Conservation (phyloP, 2,888 invertebrate species). For the Acrobeloides nanus region DNA sequence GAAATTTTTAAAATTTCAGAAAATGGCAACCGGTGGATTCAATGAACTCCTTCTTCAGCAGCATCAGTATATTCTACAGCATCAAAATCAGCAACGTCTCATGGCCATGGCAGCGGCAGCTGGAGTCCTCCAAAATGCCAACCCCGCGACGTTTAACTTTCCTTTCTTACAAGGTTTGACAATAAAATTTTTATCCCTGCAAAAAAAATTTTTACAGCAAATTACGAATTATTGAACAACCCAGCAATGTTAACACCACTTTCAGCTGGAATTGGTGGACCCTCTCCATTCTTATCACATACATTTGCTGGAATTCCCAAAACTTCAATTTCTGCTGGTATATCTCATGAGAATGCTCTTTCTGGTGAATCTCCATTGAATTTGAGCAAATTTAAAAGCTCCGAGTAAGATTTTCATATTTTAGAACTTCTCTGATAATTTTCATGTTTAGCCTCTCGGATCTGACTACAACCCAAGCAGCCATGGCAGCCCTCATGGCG, state of each 20-base stretch:
- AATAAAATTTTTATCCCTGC: not conserved
- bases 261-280: too few relatives aligned
- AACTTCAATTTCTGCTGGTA: too few relatives aligned
- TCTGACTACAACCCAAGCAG: not conserved
- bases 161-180: conserved; percentile 26
- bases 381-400: too few relatives aligned
- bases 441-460: not conserved
- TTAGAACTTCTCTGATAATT: too few relatives aligned
- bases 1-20: conserved; percentile 1
- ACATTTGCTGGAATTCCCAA: too few relatives aligned
- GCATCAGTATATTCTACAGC: conserved; percentile 33
- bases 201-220: conserved; percentile 2
- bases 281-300: too few relatives aligned
- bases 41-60: conserved; percentile 33
- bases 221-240: conserved; percentile 10
- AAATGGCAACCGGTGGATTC: conserved; percentile 7
- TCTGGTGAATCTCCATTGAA: conserved; percentile 20
- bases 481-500: too few relatives aligned
- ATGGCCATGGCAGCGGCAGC: conserved; percentile 21
- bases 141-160: conserved; percentile 18
- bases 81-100: conserved; percentile 23
- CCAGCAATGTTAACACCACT: not conserved
- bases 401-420: too few relatives aligned
- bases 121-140: conserved; percentile 2
- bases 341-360: too few relatives aligned